Percentiles rank a stretch among this genome's conserved stretches.
Conservation (phyloP, 1,140 invertebrate genomes). For the Tribolium castaneum region DNA sequence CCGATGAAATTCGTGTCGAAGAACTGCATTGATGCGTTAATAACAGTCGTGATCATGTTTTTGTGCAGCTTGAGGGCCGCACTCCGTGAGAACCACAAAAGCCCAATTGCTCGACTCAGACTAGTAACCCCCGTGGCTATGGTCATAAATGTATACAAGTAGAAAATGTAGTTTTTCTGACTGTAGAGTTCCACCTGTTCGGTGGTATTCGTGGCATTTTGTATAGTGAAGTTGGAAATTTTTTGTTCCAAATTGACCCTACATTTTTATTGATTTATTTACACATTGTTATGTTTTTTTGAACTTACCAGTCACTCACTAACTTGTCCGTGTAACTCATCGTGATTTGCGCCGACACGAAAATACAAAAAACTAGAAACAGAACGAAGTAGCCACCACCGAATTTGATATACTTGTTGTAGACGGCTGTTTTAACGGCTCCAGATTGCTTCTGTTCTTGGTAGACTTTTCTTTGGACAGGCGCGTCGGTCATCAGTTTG, state of each 20-base stretch:
- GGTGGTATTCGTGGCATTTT: not conserved
- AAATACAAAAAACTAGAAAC: slow-evolving; percentile 5
- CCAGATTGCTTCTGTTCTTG: slow-evolving; percentile 35
- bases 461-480: slow-evolving; percentile 6
- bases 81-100: slow-evolving; percentile 69
- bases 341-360: not conserved
- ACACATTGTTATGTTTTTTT: not conserved
- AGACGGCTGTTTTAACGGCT: slow-evolving; percentile 7
- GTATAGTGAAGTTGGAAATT: slow-evolving; percentile 1
- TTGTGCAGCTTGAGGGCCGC: slow-evolving; percentile 75
- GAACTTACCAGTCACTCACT: slow-evolving; percentile 25
- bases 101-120: slow-evolving; percentile 60
- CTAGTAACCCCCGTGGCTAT: slow-evolving; percentile 30
- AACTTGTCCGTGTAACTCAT: slow-evolving; percentile 22
- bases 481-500: not conserved
- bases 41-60: slow-evolving; percentile 71
- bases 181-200: slow-evolving; percentile 13
- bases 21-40: slow-evolving; percentile 73
- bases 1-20: slow-evolving; percentile 70
- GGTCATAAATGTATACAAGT: slow-evolving; percentile 12
- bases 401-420: slow-evolving; percentile 37
- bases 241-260: slow-evolving; percentile 32
- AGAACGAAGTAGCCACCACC: not conserved
- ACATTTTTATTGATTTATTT: not conserved
- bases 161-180: not conserved